phyloP scores from a whole-genome alignment of 2,113 vertebrate species.

The Chrysochloris asiatica region DNA sequence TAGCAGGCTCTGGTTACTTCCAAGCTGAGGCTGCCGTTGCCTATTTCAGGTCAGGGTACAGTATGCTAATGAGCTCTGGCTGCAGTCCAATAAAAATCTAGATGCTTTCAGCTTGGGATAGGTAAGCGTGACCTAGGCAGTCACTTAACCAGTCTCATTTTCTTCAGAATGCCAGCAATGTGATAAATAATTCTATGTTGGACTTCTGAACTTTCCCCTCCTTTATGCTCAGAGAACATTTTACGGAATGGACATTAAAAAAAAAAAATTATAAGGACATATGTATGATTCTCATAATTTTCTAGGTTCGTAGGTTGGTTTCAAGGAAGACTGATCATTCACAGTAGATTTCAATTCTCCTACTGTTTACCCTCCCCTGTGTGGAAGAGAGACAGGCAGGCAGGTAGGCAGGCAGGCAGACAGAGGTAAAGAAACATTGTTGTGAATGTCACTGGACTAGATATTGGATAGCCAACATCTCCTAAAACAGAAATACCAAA shows the following conservation, averaged over 20 bases:
- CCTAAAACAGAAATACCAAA: background rate
- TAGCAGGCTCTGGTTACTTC: conserved; percentile 63
- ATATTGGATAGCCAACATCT: background rate
- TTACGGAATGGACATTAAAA: background rate
- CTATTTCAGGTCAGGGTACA: conserved; percentile 75
- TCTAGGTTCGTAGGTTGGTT: background rate
- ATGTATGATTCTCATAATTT: background rate
- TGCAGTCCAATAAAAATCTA: conserved; percentile 74
- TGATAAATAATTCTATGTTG: conserved; percentile 38
- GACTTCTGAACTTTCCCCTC: conserved; percentile 48
- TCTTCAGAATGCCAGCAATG: conserved; percentile 54
- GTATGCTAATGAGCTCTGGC: conserved; percentile 80
- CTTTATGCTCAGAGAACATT: background rate
- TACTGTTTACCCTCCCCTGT: background rate
- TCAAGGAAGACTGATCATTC: background rate
- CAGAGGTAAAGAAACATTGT: background rate
- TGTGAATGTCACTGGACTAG: background rate
- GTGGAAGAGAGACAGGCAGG: background rate
- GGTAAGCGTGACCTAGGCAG: conserved; percentile 7
- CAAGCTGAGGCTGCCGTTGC: conserved; percentile 40
- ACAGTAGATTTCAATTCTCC: background rate
- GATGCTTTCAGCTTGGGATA: conserved; percentile 50
- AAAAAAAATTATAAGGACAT: background rate
- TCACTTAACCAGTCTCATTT: conserved; percentile 49
- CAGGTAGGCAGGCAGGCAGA: background rate